Conservation (phyloP, 1,140 invertebrate genomes). For the Lutraria rhynchaena region DNA sequence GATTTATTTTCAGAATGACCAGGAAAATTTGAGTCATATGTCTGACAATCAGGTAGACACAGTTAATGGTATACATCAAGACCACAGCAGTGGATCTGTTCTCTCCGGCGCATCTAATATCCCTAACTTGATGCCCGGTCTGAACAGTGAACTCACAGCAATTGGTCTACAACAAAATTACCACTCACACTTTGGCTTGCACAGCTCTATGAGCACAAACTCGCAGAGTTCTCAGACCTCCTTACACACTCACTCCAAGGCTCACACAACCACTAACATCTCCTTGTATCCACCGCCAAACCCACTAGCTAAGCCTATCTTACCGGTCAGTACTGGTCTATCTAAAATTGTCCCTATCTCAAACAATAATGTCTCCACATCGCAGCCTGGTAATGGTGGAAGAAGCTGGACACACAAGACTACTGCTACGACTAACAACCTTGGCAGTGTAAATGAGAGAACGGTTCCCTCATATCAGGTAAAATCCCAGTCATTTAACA, state of each 20-base stretch:
- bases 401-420: conserved; percentile 62
- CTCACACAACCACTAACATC: conserved; percentile 56
- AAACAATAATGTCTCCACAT: conserved; percentile 61
- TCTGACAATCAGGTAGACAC: conserved; percentile 37
- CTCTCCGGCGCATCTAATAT: conserved; percentile 27
- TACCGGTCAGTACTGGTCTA: conserved; percentile 32
- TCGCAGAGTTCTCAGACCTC: conserved; percentile 28
- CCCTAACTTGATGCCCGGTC: neutral
- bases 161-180: neutral
- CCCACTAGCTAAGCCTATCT: conserved; percentile 57
- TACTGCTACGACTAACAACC: conserved; percentile 29
- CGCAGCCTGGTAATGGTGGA: conserved; percentile 59
- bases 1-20: conserved; percentile 54
- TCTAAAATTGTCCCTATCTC: conserved; percentile 43
- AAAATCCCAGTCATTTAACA: conserved; percentile 17
- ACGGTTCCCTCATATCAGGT: conserved; percentile 67
- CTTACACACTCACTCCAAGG: conserved; percentile 41
- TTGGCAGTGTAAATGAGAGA: conserved; percentile 66
- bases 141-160: neutral
- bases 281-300: conserved; percentile 56
- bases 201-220: conserved; percentile 16
- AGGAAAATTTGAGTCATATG: conserved; percentile 14
- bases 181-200: neutral
- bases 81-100: conserved; percentile 13
- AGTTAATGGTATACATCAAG: neutral